phyloP scores from a whole-genome alignment of 1,140 invertebrate genomes.

The Theocolax elegans region DNA sequence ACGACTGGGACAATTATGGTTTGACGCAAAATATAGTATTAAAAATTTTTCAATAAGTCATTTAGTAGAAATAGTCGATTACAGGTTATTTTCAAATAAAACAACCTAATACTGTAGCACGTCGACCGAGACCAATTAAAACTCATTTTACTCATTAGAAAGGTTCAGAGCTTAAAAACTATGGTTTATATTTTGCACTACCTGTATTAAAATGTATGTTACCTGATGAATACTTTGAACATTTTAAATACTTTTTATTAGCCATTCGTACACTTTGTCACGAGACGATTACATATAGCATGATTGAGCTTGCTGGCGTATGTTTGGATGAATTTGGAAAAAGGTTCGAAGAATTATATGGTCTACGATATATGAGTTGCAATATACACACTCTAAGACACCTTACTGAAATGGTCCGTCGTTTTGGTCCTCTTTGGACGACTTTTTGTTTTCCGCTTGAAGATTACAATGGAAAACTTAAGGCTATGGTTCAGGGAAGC shows the following conservation, averaged over 20 bases:
- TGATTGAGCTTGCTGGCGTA: conserved; percentile 5
- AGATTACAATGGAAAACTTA: too few relatives aligned
- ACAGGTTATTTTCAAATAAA: conserved; percentile 8
- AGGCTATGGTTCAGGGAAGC: background rate
- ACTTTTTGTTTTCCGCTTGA: conserved; percentile 47
- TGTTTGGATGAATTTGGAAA: conserved; percentile 36
- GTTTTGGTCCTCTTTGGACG: too few relatives aligned
- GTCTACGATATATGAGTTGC: conserved; percentile 24
- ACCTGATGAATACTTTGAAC: conserved; percentile 36
- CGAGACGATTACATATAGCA: conserved; percentile 28
- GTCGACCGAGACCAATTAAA: conserved; percentile 25
- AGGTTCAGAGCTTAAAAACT: conserved; percentile 37
- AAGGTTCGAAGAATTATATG: conserved; percentile 38
- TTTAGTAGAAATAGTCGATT: conserved; percentile 14
- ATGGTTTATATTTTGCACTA: conserved; percentile 26
- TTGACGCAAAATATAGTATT: too few relatives aligned
- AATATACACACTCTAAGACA: conserved; percentile 42
- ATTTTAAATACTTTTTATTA: background rate
- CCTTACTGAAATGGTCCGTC: conserved; percentile 29
- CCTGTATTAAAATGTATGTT: conserved; percentile 29
- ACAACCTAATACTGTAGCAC: conserved; percentile 39
- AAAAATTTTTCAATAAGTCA: conserved; percentile 37
- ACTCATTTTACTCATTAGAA: conserved; percentile 38
- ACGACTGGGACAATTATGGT: too few relatives aligned
- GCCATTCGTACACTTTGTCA: conserved; percentile 30